Evolutionary conservation across 2,797 vertebrate genomes (phyloP).

Genomic region (Semaprochilodus insignis): DNA sequence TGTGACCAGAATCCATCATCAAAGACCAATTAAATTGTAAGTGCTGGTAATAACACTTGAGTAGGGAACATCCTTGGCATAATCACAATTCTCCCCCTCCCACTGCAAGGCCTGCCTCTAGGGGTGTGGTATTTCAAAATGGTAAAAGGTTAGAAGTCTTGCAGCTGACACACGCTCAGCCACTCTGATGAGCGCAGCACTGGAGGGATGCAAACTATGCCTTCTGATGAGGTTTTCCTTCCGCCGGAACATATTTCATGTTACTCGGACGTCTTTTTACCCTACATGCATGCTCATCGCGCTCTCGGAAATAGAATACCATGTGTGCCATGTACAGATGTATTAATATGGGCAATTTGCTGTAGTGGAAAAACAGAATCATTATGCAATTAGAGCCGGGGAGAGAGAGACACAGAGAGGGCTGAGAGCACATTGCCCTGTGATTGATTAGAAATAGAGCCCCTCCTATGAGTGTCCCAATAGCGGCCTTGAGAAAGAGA

Average conservation of each 20-base stretch:
- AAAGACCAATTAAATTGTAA: slow-evolving; percentile 59
- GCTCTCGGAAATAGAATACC: slow-evolving; percentile 6
- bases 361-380: not conserved
- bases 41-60: slow-evolving; percentile 54
- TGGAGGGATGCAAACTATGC: slow-evolving; percentile 29
- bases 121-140: slow-evolving; percentile 61
- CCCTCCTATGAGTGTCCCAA: slow-evolving; percentile 63
- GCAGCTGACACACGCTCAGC: slow-evolving; percentile 8
- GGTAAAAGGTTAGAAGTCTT: slow-evolving; percentile 56
- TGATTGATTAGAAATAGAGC: slow-evolving; percentile 50
- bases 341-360: slow-evolving; percentile 17
- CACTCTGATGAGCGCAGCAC: slow-evolving; percentile 36
- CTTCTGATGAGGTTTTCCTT: slow-evolving; percentile 21
- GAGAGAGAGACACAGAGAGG: slow-evolving; percentile 15
- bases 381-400: slow-evolving; percentile 8
- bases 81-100: slow-evolving; percentile 42
- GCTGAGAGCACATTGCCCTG: slow-evolving; percentile 16
- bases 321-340: not conserved
- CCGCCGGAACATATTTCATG: not conserved
- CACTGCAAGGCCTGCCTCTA: slow-evolving; percentile 46
- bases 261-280: slow-evolving; percentile 16
- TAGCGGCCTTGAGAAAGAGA: slow-evolving; percentile 71
- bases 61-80: slow-evolving; percentile 44
- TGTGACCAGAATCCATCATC: slow-evolving; percentile 51
- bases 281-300: slow-evolving; percentile 5